Conservation (phyloP, 2,797 vertebrate genomes). For the Chloroceryle amazona region DNA sequence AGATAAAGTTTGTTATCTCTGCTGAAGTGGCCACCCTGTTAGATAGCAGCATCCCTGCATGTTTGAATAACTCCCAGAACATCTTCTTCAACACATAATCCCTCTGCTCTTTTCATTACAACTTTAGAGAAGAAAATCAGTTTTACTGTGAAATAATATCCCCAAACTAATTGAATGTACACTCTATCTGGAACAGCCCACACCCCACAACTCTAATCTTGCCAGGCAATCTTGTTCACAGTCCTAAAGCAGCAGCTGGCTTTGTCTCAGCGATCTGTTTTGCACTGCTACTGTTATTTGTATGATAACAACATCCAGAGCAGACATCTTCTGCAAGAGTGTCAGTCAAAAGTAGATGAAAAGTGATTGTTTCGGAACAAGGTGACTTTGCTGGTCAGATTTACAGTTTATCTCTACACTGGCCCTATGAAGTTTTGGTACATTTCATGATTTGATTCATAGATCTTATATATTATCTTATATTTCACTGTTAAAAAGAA, state of each 20-base stretch:
- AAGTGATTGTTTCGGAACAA: neutral
- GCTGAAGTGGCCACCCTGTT: conserved; percentile 15
- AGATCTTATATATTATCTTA: neutral
- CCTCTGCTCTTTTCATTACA: neutral
- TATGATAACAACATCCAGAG: neutral
- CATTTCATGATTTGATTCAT: neutral
- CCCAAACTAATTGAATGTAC: neutral
- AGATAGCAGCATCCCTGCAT: neutral
- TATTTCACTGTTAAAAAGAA: neutral
- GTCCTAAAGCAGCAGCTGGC: neutral
- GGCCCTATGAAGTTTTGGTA: neutral
- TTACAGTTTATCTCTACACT: neutral
- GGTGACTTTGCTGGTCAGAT: neutral
- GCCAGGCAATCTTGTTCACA: neutral
- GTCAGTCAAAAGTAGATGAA: neutral
- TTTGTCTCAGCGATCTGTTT: neutral
- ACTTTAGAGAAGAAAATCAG: neutral
- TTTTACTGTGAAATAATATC: neutral
- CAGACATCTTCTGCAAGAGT: neutral
- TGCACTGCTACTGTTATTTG: neutral
- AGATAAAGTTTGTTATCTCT: conserved; percentile 27
- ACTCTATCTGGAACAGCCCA: neutral
- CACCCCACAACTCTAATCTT: neutral
- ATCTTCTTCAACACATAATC: neutral
- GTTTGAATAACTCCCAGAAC: neutral